Conservation (phyloP, 2,797 vertebrate species). For the Sphenopsis melanotis region DNA sequence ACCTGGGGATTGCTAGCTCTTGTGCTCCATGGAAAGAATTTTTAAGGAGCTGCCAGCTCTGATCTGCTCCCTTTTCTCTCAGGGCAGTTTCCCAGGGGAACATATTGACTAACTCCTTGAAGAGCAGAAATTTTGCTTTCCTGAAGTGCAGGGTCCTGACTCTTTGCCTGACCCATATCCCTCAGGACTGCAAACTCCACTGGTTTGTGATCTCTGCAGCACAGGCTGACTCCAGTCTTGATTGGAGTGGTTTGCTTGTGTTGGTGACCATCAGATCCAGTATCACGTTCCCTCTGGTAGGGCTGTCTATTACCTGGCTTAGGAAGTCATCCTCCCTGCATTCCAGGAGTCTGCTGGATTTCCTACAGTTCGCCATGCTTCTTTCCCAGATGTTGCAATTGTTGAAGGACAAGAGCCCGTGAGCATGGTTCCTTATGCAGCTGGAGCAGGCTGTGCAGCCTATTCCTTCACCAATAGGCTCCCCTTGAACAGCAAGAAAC, state of each 20-base stretch:
- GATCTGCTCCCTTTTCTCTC: not conserved
- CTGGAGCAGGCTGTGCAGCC: not conserved
- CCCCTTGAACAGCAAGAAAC: not conserved
- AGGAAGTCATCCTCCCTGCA: not conserved
- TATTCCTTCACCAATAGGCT: not conserved
- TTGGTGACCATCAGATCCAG: not conserved
- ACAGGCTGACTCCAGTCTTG: not conserved
- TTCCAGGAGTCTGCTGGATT: not conserved
- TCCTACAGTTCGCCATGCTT: fast-evolving
- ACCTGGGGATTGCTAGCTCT: not conserved
- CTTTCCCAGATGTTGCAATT: not conserved
- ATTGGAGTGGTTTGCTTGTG: not conserved
- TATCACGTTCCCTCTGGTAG: not conserved
- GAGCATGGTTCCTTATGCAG: not conserved
- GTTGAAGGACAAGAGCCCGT: not conserved
- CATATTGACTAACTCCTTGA: not conserved
- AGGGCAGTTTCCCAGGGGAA: not conserved
- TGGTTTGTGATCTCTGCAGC: not conserved
- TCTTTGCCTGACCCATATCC: not conserved
- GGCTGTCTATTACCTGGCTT: not conserved
- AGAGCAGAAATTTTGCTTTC: not conserved
- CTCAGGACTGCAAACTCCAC: not conserved
- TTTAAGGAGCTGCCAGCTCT: not conserved
- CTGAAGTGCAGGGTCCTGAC: not conserved
- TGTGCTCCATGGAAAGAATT: not conserved